These are phyloP conservation scores for Tapirus indicus DNA, from an alignment of 2,797 vertebrate species.

Conservation along the genomic window DNA sequence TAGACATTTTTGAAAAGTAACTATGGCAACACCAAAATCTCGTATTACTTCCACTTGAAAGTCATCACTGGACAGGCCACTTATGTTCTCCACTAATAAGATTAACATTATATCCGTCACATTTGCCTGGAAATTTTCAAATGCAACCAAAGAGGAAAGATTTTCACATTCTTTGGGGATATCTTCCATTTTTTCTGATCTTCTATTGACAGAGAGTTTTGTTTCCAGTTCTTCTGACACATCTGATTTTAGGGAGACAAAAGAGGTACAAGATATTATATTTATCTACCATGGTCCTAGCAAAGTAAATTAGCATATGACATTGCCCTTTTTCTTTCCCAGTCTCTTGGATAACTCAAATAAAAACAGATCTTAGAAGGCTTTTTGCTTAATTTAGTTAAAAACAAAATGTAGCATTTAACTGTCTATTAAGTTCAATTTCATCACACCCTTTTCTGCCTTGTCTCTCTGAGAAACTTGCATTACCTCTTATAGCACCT, in stretches of 20 bases:
- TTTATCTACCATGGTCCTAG: neutral
- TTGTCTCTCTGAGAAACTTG: neutral
- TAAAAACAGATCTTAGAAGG: neutral
- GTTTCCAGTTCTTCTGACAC: slow-evolving; percentile 76
- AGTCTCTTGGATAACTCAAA: neutral
- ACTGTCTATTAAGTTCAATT: neutral
- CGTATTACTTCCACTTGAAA: slow-evolving; percentile 88
- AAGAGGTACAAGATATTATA: slow-evolving; percentile 11
- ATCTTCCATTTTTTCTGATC: slow-evolving; percentile 40
- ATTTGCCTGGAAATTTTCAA: slow-evolving; percentile 84
- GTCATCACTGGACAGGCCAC: slow-evolving; percentile 78
- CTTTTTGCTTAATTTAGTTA: neutral
- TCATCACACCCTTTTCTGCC: slow-evolving; percentile 18
- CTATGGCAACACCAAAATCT: slow-evolving; percentile 82
- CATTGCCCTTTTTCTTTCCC: neutral
- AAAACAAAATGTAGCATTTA: neutral
- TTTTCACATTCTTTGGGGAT: neutral
- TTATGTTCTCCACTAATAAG: slow-evolving; percentile 87
- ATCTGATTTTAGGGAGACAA: slow-evolving; percentile 77
- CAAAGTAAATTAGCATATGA: neutral
- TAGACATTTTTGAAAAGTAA: slow-evolving; percentile 83
- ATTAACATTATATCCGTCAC: slow-evolving; percentile 47
- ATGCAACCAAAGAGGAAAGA: slow-evolving; percentile 63
- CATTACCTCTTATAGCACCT: neutral
- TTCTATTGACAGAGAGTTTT: slow-evolving; percentile 47